Base-by-base conservation (phyloP, 2,888 invertebrate genomes). In the Blastobasis adustella region DNA sequence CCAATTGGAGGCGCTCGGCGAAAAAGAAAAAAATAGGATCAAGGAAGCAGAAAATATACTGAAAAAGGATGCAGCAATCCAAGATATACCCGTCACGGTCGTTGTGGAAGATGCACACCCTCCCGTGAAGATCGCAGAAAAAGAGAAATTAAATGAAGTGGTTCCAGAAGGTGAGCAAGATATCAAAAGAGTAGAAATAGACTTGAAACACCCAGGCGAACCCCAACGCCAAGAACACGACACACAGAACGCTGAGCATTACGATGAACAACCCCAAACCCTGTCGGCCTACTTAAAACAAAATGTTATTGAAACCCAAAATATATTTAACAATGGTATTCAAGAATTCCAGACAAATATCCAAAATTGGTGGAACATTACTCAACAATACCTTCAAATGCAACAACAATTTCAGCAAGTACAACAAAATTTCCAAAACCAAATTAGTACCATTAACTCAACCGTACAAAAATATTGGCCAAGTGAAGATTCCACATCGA, bases 181-280 rank as follows among this genome's bases (percentile, higher is more conserved):
- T 42, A 62, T 81, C 5, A 73, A 73, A 51, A 70, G 83, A 51
- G 68, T 73, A 1, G 63, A 71, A 51, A 66, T 79, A 1, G 85
- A 87, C 52, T 58, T 87, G 43, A 67, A 68, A 4, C 74, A 87
- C 56, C 83, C 86, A 4, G 87, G 86, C 7, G 68, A 66, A 5
- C 86, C 86, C 2, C 85, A 87, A 58, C 76, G 78, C 2, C 85
- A 84, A 56, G 75, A 85, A 49, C 87, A 87, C 56, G 87, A 88
- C 53, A 82, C 78, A 0, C 87, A 87, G 60, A 83, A 79, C 55
- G 78, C 84, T 3, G 79, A 76, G 51, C 71, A 69, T 48, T 74
- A 67, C 51, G 62, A 71, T 5, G 67, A 72, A 6, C 71, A 72
- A 8, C 68, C 76, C 47, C 64, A 69, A 47, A 65, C 71, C 6